A percentile compares a stretch with the other conserved stretches of the same genome.
Evolutionary conservation across 2,888 invertebrate genomes (phyloP).

Genomic region (Slavum lentiscoides): DNA sequence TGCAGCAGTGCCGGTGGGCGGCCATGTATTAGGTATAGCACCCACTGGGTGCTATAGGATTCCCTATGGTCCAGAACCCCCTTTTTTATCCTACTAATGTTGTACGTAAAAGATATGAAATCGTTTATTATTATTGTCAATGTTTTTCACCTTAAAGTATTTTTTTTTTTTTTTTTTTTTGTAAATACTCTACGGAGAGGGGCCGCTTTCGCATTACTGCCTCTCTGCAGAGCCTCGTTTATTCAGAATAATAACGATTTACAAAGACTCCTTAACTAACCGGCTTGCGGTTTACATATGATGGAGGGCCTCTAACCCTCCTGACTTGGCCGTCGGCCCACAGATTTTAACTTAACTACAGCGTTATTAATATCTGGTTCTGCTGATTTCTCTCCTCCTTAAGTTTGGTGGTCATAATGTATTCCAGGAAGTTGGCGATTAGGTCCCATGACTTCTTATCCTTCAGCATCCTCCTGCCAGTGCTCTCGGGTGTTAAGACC

Average conservation of each 20-base stretch:
- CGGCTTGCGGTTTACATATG: not conserved
- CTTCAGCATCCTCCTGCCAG: not conserved
- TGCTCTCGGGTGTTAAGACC: not conserved
- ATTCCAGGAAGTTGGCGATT: not conserved
- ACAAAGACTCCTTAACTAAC: not conserved
- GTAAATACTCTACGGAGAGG: no score
- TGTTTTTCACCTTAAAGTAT: no score
- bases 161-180: conserved; percentile 1
- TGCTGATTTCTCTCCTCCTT: conserved; percentile 1
- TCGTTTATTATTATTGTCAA: no score
- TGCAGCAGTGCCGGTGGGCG: no score
- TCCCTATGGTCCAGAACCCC: no score
- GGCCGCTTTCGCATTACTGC: conserved; percentile 4
- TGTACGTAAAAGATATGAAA: no score
- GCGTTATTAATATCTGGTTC: not conserved
- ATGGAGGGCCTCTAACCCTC: no score
- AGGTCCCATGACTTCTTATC: not conserved
- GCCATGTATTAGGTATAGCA: no score
- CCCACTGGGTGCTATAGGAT: no score
- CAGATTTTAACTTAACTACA: not conserved
- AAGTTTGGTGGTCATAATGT: not conserved
- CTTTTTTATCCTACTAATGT: no score
- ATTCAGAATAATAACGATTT: not conserved
- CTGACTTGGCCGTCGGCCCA: not conserved
- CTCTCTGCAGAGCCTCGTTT: not conserved